Percentiles rank a stretch among this genome's conserved stretches.
Conservation (phyloP, 1,140 invertebrate species). For the Andricus grossulariae region DNA sequence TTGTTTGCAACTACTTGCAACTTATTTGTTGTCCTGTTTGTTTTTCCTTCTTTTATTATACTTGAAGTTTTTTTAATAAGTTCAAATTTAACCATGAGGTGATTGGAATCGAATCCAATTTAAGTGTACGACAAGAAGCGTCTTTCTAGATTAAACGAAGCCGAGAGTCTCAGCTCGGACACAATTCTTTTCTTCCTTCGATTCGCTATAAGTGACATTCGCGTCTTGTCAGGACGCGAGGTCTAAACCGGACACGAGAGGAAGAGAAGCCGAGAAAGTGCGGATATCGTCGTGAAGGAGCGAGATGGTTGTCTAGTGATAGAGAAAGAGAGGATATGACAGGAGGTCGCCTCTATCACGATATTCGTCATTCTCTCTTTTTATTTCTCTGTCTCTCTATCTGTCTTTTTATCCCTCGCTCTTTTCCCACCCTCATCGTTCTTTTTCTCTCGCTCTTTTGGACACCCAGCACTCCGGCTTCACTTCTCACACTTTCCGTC, state of each 20-base stretch:
- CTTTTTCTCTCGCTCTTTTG: conserved; percentile 39
- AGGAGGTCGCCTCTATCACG: conserved; percentile 70
- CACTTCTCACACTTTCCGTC: conserved; percentile 60
- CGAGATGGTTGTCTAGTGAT: conserved; percentile 11
- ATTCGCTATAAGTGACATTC: conserved; percentile 22
- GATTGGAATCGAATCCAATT: conserved; percentile 31
- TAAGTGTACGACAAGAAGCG: conserved; percentile 12
- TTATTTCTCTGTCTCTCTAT: conserved; percentile 36
- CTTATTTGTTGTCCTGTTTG: not conserved
- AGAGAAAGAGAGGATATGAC: conserved; percentile 43
- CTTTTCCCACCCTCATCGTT: conserved; percentile 46
- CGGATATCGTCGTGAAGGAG: conserved; percentile 36
- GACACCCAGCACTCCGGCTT: conserved; percentile 11
- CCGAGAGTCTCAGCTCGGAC: conserved; percentile 53
- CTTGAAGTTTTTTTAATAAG: conserved; percentile 21
- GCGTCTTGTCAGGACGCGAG: conserved; percentile 41
- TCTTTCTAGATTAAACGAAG: conserved; percentile 45
- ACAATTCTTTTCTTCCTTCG: conserved; percentile 57
- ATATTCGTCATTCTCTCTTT: conserved; percentile 56
- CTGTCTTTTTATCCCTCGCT: not conserved
- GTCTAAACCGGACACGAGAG: conserved; percentile 58
- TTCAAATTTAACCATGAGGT: conserved; percentile 13
- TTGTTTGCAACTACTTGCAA: no score
- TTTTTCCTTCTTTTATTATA: not conserved
- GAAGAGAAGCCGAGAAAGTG: conserved; percentile 57